A percentile compares a stretch with the other conserved stretches of the same genome.
Conservation (phyloP, 2,797 vertebrate species). For the Stomatorhinus walkeri region DNA sequence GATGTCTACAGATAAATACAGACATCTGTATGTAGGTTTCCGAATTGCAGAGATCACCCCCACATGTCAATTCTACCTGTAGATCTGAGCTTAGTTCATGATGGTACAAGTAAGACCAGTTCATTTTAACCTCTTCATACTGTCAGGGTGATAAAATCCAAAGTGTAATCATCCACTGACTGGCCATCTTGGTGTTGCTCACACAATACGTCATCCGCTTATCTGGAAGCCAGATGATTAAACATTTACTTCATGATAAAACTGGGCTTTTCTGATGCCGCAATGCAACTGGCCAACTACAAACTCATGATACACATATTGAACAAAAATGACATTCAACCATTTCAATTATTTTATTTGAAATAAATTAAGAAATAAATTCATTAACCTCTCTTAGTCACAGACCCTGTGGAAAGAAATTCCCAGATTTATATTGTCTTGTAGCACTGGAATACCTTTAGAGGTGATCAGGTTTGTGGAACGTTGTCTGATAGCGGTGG, state of each 20-base stretch:
- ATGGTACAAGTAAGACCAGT: background rate
- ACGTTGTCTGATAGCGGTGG: background rate
- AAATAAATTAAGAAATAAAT: background rate
- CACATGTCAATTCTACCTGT: background rate
- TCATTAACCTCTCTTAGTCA: background rate
- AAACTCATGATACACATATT: background rate
- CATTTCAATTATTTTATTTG: background rate
- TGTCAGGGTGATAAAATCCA: background rate
- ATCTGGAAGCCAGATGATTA: background rate
- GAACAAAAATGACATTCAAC: background rate
- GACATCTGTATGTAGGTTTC: background rate
- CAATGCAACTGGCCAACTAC: background rate
- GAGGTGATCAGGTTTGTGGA: background rate
- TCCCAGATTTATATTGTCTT: background rate
- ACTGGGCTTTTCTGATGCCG: background rate
- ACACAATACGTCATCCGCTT: background rate
- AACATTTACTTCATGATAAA: background rate
- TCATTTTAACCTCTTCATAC: background rate
- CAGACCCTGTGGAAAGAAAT: background rate
- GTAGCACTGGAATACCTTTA: background rate
- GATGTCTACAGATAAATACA: background rate
- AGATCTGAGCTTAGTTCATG: background rate
- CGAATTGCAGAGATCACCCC: background rate
- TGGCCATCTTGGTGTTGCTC: background rate
- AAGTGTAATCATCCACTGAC: background rate